Base-by-base conservation (phyloP, 2,113 vertebrate genomes). In the Synodontis membranacea region DNA sequence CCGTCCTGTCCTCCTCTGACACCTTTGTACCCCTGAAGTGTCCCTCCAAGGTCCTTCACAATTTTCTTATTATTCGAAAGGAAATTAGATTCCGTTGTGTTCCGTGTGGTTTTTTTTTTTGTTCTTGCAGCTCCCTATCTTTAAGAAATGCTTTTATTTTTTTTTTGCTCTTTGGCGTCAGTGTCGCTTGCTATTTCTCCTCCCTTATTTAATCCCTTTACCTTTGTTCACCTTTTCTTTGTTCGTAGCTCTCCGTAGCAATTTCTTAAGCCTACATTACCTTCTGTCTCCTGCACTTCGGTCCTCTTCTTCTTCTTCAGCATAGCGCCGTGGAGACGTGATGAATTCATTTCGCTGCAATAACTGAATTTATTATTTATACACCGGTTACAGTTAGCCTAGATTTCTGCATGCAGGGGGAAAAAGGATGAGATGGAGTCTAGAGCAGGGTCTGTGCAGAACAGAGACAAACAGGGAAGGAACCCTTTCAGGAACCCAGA, bases 281-380 rank as follows among this genome's bases (percentile, higher is more conserved):
- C 39, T n/a, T 80, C 87, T 83, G 87, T 90, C 84, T 88, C 31
- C 89, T 82, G 31, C 72, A 66, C 44, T 60, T 66, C 56, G 78
- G 15, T 56, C 80, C 42, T 50, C 12, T 80, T 81, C 62, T 75
- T 50, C 12, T 80, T 81, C 62, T 75, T 75, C 52, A 46, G 80
- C 84, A 87, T 88, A 81, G 86, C 89, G 92, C 83, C 90, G 90
- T 89, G 85, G 89, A 84, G 87, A 89, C 86, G 88, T 90, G 88
- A 92, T 89, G 86, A 88, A 64, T 66, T 82, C 86, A 89, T 91
- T 92, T 80, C 89, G 92, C 94, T 94, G 93, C 93, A 92, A 93
- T 92, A 94, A 94, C 90, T 25, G 58, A 83, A 92, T 96, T 91
- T 89, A 95, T 96, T 94, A 95, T 96, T 95, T 93, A 95, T 94